Base-by-base conservation (phyloP, 2,113 vertebrate species). In the Maccullochella peelii region DNA sequence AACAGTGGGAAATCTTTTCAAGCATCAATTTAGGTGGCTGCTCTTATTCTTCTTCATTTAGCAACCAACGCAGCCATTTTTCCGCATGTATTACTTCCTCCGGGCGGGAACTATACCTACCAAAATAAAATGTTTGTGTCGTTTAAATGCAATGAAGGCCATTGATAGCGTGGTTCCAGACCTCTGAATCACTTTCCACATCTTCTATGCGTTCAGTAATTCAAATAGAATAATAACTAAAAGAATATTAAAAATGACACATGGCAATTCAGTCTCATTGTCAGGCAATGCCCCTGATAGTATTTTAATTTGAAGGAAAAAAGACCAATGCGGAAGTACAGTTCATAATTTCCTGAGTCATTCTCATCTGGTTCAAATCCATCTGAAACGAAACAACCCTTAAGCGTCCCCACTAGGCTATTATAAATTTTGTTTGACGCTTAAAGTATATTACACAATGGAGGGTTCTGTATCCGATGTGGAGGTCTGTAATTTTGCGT, bases 401-500 rank as follows among this genome's bases (percentile, higher is more conserved):
- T 0, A 2, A 25, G n/a, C 6, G 33, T 44, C 25, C 4, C 0
- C 7, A 6, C 2, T 11, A 1, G 3, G 25, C 10, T 58, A 4
- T 8, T 25, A 2, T 18, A 21, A 1, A 6, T 54, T 72, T 59
- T 5, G 0, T 62, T 44, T 6, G 12, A n/a, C 5, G 20, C 8
- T 73, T 10, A 16, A 23, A 3, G 4, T 11, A 9, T 20, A 38
- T 66, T 55, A 33, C n/a, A 71, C 15, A 70, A 98, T 98, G 98
- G 97, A 95, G 80, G 89, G 87, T 0, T 84, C 91, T 0, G 97
- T 99, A 59, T 99, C 98, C 1, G 95, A 99, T 38, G 89, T 99
- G 52, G 95, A 95, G 76, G 86, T 98, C 23, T 99, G 98, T 83
- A 97, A 98, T 83, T 93, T 97, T 79, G 97, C 98, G 21, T 99